Conservation (phyloP, 1,140 invertebrate genomes). For the Drosophila leontia region DNA sequence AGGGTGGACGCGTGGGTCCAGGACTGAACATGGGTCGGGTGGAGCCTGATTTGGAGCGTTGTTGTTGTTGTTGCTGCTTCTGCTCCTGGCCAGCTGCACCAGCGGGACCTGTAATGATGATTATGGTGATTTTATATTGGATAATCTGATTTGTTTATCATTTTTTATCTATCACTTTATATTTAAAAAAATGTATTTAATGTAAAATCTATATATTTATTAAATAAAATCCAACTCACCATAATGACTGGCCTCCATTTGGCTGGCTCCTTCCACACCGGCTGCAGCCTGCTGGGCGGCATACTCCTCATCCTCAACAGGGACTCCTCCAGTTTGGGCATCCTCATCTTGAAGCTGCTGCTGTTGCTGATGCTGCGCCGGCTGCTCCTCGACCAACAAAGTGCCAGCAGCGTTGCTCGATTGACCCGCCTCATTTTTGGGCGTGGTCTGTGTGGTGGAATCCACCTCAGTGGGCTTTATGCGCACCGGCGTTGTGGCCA, state of each 20-base stretch:
- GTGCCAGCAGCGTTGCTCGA: not conserved
- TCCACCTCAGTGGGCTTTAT: constrained; percentile 72
- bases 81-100: not conserved
- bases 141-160: not conserved
- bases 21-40: constrained; percentile 96
- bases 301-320: constrained; percentile 48
- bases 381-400: constrained; percentile 33
- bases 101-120: not conserved
- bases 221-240: constrained; percentile 86
- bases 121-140: no score
- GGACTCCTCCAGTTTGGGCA: constrained; percentile 5
- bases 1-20: constrained; percentile 97
- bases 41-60: constrained; percentile 87
- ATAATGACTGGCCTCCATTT: constrained; percentile 90
- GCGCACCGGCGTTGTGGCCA: constrained; percentile 18
- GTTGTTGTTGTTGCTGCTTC: constrained; percentile 60
- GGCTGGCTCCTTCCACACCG: constrained; percentile 84
- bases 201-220: not conserved
- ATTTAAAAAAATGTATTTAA: no score
- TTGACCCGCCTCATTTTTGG: constrained; percentile 69
- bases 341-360: constrained; percentile 15
- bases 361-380: not conserved
- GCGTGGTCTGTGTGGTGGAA: constrained; percentile 80
- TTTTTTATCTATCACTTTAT: not conserved
- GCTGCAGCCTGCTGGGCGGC: constrained; percentile 85